Conservation (phyloP, 2,113 vertebrate species). For the Ifrita kowaldi region DNA sequence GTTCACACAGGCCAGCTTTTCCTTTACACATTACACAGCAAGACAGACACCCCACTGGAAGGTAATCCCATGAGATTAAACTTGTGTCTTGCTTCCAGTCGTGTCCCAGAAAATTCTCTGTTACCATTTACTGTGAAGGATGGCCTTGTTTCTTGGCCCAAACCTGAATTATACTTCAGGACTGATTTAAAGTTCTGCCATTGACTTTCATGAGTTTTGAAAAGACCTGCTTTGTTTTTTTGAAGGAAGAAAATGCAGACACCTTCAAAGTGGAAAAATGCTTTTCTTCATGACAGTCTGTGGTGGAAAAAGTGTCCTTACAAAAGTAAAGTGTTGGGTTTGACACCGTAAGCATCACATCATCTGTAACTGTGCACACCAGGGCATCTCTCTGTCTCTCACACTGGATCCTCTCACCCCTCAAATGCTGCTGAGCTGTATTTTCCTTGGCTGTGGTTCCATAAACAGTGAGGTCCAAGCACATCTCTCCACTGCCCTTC, state of each 20-base stretch:
- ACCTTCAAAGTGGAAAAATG: neutral
- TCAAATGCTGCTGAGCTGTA: rapidly evolving
- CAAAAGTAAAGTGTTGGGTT: neutral
- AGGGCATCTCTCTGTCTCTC: neutral
- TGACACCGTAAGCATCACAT: neutral
- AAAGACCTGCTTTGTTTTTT: neutral
- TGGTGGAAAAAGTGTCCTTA: neutral
- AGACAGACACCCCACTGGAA: neutral
- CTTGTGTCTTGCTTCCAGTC: neutral
- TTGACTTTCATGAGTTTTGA: neutral
- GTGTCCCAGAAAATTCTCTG: neutral
- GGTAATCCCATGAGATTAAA: neutral
- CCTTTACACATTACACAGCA: neutral
- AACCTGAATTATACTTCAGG: neutral
- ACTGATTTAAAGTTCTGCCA: neutral
- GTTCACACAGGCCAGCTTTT: neutral
- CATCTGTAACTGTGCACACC: neutral
- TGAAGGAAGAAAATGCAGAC: neutral
- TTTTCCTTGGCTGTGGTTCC: neutral
- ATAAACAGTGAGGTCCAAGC: neutral
- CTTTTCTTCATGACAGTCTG: neutral
- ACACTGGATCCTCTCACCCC: neutral
- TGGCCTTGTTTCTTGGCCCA: neutral
- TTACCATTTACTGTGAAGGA: neutral
- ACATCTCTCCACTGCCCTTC: neutral